Percentiles rank a stretch among this genome's conserved stretches.
phyloP scores from a whole-genome alignment of 1,140 invertebrate species.

The Saccostrea cuccullata region DNA sequence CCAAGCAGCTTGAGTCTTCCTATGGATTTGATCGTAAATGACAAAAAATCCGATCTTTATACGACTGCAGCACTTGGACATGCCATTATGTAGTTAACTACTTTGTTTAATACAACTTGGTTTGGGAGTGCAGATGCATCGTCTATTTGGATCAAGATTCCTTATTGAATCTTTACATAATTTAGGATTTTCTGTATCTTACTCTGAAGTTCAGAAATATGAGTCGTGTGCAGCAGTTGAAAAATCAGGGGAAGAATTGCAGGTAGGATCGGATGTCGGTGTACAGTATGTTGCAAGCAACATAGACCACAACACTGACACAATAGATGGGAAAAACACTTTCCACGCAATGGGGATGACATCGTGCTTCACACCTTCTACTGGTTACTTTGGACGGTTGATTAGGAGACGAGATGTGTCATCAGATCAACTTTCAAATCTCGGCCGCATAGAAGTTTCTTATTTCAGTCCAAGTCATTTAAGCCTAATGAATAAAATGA shows the following conservation, averaged over 20 bases:
- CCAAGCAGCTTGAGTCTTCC: conserved; percentile 47
- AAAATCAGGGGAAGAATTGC: conserved; percentile 58
- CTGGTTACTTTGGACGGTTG: conserved; percentile 29
- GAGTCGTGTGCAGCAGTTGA: no score
- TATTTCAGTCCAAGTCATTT: neutral
- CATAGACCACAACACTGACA: conserved; percentile 55
- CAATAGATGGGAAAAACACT: conserved; percentile 54
- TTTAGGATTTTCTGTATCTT: no score
- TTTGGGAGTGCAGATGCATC: conserved; percentile 58
- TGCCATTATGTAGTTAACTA: conserved; percentile 35
- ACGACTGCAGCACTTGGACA: conserved; percentile 37
- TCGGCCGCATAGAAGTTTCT: conserved; percentile 34
- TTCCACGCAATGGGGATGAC: conserved; percentile 64
- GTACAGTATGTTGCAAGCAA: conserved; percentile 57
- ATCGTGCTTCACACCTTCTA: conserved; percentile 51
- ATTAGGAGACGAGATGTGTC: neutral
- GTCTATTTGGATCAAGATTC: conserved; percentile 57
- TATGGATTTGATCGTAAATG: neutral
- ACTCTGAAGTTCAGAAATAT: no score
- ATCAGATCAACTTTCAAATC: conserved; percentile 32
- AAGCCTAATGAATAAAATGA: conserved; percentile 27
- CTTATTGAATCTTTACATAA: conserved; percentile 57
- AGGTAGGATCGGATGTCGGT: conserved; percentile 44
- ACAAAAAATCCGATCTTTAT: conserved; percentile 33
- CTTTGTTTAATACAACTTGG: conserved; percentile 58